Evolutionary conservation across 1,140 invertebrate species (phyloP).

Genomic region (Penaeus vannamei): DNA sequence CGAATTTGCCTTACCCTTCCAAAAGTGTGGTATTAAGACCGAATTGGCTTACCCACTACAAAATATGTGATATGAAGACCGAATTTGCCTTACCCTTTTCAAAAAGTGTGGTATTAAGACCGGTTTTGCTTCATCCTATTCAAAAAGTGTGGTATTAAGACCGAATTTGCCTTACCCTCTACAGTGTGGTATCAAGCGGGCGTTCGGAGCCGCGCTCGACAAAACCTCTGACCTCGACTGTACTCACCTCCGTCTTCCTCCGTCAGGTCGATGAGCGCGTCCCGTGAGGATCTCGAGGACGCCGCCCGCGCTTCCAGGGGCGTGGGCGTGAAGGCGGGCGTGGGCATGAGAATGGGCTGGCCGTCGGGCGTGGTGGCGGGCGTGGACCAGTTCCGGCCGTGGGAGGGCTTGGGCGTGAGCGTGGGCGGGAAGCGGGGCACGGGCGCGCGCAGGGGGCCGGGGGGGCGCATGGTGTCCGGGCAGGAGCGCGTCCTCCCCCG

Average conservation of each 20-base stretch:
- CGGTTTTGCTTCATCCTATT: no score
- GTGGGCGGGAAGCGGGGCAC: constrained; percentile 9
- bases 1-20: no score
- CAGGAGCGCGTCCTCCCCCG: constrained; percentile 24
- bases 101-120: no score
- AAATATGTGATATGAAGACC: no score
- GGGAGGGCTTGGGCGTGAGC: constrained; percentile 13
- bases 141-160: no score
- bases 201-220: neutral
- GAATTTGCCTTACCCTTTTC: no score
- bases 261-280: neutral
- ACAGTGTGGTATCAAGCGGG: no score
- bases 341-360: neutral
- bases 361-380: neutral
- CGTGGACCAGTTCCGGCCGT: constrained; percentile 20
- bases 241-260: constrained; percentile 21
- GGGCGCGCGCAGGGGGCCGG: neutral
- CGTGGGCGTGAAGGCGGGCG: neutral
- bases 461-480: neutral
- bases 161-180: no score
- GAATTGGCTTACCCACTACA: no score
- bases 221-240: neutral
- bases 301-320: no score
- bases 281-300: no score
- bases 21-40: no score